Conservation (phyloP, 2,888 invertebrate genomes). For the Drosophila longiperda region DNA sequence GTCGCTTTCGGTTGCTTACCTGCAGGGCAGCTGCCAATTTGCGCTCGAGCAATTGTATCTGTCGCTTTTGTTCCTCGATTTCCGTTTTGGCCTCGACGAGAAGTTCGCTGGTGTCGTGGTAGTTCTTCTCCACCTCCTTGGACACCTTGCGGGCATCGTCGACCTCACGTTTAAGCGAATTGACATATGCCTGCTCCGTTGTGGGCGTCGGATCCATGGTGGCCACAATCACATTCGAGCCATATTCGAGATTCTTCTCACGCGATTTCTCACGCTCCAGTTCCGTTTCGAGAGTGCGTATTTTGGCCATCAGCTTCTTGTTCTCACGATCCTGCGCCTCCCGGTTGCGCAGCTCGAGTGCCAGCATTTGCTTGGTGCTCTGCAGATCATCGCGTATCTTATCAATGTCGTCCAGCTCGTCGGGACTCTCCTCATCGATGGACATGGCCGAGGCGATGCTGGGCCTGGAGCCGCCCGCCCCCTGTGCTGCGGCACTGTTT, state of each 20-base stretch:
- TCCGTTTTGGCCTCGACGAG: slow-evolving; percentile 91
- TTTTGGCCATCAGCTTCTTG: slow-evolving; percentile 91
- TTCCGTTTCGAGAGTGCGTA: slow-evolving; percentile 93
- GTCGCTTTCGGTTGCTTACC: slow-evolving; percentile 83
- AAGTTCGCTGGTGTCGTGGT: slow-evolving; percentile 90
- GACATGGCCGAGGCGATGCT: slow-evolving; percentile 78
- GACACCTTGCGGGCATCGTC: slow-evolving; percentile 91
- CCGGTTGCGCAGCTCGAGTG: slow-evolving; percentile 93
- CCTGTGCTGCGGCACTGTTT: slow-evolving; percentile 30
- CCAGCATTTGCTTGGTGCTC: slow-evolving; percentile 95
- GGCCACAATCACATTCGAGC: slow-evolving; percentile 82
- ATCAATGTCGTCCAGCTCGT: slow-evolving; percentile 96
- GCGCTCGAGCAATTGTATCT: slow-evolving; percentile 91
- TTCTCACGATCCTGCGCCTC: slow-evolving; percentile 94
- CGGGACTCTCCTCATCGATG: slow-evolving; percentile 89
- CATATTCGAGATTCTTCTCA: slow-evolving; percentile 82
- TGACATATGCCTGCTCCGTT: slow-evolving; percentile 88
- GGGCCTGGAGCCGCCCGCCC: slow-evolving; percentile 64
- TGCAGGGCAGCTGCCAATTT: slow-evolving; percentile 89
- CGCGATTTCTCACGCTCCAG: slow-evolving; percentile 88
- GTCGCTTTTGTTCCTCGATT: slow-evolving; percentile 92
- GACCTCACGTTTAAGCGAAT: slow-evolving; percentile 90
- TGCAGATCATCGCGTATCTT: slow-evolving; percentile 95
- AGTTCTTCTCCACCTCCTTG: slow-evolving; percentile 92
- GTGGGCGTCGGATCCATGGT: slow-evolving; percentile 81